Evolutionary conservation across 2,113 vertebrate genomes (phyloP).

Genomic region (Nyctereutes procyonoides): DNA sequence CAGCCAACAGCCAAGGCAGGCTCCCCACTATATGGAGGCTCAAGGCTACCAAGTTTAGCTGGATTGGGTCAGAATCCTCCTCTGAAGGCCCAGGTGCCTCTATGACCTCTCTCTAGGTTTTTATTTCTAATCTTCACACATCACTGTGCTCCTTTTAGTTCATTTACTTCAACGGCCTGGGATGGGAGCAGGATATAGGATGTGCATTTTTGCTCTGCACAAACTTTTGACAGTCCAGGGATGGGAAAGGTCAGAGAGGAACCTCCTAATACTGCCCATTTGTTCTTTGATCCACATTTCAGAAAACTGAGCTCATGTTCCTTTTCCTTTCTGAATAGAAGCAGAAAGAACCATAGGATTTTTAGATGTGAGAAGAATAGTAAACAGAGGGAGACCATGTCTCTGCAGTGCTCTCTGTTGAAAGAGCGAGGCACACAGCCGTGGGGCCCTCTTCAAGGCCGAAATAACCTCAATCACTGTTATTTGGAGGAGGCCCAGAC

Average conservation of each 20-base stretch:
- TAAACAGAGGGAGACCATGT: not conserved
- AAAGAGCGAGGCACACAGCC: not conserved
- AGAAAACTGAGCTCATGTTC: not conserved
- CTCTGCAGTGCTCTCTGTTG: not conserved
- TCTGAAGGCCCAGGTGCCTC: not conserved
- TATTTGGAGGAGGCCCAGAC: not conserved
- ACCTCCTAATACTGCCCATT: not conserved
- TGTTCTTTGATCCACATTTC: not conserved
- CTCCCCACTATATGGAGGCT: not conserved
- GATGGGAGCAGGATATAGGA: too few species aligned
- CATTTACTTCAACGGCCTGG: not conserved
- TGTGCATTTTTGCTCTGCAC: not conserved
- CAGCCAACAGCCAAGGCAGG: not conserved
- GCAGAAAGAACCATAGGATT: not conserved
- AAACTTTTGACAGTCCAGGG: not conserved
- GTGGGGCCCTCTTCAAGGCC: not conserved
- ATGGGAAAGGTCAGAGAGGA: not conserved
- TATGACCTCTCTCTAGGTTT: not conserved
- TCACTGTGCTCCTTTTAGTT: not conserved
- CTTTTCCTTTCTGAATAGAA: conserved; percentile 42
- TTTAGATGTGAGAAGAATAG: not conserved
- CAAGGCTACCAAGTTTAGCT: not conserved
- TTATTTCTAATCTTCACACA: conserved; percentile 34
- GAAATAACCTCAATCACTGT: not conserved
- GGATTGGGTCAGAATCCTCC: not conserved